Base-by-base conservation (phyloP, 2,113 vertebrate genomes). In the Poeciliopsis occidentalis region DNA sequence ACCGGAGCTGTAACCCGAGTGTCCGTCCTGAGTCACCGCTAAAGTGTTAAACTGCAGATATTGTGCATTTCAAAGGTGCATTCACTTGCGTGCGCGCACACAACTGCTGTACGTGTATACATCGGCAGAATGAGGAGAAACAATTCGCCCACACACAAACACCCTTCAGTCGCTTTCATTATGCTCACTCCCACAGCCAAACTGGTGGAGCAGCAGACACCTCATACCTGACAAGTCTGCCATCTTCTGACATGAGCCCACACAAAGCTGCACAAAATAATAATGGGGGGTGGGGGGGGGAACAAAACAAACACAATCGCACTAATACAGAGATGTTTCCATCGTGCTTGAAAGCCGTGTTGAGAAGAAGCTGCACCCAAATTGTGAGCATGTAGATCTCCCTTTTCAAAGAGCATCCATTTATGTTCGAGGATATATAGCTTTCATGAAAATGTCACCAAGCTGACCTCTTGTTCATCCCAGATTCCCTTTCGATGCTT, bases 161-260 rank as follows among this genome's bases (percentile, higher is more conserved):
- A 83, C 82, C 83, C 81, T 75, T 83, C 90, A 92, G 84, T 90
- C 85, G 83, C 84, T 84, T 86, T 93, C 87, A 89, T 91, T 91
- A 91, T 89, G 86, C 88, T 88, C 88, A 71, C 90, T 92, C 88
- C 90, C 83, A 91, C 90, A 89, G 76, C 78, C 91, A 79, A 82
- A 92, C 91, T 87, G 87, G 51, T 87, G 81, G 34, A 37, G 34
- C 81, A 81, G 82, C 76, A 91, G 89, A 89, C 87, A 74, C 90
- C 91, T 92, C 90, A 85, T 88, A 91, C 87, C 91, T 91, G 89
- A 91, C 89, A 92, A 87, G 88, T 86, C 80, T 86, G 90, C 87
- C 83, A 78, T 87, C 79, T 79, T 80, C 85, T 90, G 84, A 89
- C 88, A 90, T 32, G 62, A 83, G 68, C 86, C 83, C 87, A 91